Evolutionary conservation across 1,140 invertebrate species (phyloP), one percentile per base, ranked within the genome.

Genomic region (Diorhabda carinulata): DNA sequence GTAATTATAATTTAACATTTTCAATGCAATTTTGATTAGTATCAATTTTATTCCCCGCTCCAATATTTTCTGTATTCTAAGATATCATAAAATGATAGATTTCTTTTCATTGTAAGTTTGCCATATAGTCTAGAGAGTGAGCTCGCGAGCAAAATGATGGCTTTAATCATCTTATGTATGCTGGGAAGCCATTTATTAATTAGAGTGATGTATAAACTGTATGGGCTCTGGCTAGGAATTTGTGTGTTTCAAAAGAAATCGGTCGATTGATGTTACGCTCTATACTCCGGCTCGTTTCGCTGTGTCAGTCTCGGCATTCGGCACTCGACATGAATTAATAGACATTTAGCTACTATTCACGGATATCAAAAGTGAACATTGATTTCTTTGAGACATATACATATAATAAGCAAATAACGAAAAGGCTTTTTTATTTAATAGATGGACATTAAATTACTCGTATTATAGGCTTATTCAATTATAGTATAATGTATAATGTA

Each of bases 121-220:
- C 1, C 25, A 25, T 25, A 25, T 25, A 25, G 25, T 25, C 25
- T 25, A 25, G 25, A 52, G 45, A 9, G 5, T 52, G 8, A 9
- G 45, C 5, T 52, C 8, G 45, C 8, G 8, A 72, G 72, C 71
- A 71, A 70, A 74, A 69, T 76, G 74, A 76, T 75, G 72, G 68
- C 71, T 75, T 75, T 75, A 75, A 75, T 75, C 74, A 75, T 75
- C 74, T 75, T 75, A 77, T 73, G 66, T 73, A 59, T 57, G 64
- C 60, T 60, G 67, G 74, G 57, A 65, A 67, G 76, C 77, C 76
- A 79, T 78, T 78, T 79, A 78, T 77, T 78, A 79, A 79, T 79
- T 79, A 78, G 74, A 75, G 70, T 79, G 77, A 77, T 79, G 75
- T 77, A 77, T 74, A 73, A 73, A 75, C 71, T 72, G 73, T 76